Conservation (phyloP, 1,140 invertebrate genomes). For the Agrilus planipennis region DNA sequence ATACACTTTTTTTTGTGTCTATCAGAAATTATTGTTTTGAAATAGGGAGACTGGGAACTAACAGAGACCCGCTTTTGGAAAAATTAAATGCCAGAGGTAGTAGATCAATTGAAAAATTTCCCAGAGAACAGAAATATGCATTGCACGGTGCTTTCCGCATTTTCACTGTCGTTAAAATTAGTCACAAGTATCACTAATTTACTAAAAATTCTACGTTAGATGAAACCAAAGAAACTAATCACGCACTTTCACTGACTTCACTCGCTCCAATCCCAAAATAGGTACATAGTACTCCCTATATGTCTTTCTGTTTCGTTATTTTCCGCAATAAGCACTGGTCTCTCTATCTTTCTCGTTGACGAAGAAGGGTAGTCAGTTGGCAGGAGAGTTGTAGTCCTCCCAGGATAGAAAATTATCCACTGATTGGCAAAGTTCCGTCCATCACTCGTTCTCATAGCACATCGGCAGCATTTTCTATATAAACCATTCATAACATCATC, state of each 20-base stretch:
- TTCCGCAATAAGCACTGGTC: slow-evolving; percentile 5
- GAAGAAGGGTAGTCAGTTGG: no score
- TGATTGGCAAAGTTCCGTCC: no score
- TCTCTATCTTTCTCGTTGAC: slow-evolving; percentile 5
- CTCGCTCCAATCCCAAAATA: no score
- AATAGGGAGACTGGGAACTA: not conserved
- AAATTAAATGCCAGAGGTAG: not conserved
- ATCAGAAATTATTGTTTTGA: slow-evolving; percentile 4
- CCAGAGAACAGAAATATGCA: slow-evolving; percentile 1
- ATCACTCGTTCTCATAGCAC: not conserved
- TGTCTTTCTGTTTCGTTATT: slow-evolving; percentile 14
- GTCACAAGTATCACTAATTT: slow-evolving; percentile 30
- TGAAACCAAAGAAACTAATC: slow-evolving; percentile 24
- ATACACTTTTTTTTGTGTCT: no score
- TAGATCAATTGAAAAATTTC: not conserved
- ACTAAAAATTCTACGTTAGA: slow-evolving; percentile 21
- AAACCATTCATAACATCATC: slow-evolving; percentile 15
- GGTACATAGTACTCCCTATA: no score
- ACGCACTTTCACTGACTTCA: slow-evolving; percentile 27
- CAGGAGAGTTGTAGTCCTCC: no score
- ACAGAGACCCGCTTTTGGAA: not conserved
- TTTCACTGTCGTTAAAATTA: slow-evolving; percentile 25
- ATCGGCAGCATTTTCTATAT: slow-evolving; percentile 19
- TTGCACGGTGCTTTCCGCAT: slow-evolving; percentile 4
- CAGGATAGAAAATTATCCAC: no score